phyloP scores from a whole-genome alignment of 2,113 vertebrate species.

The Microcebus ravelobensis region DNA sequence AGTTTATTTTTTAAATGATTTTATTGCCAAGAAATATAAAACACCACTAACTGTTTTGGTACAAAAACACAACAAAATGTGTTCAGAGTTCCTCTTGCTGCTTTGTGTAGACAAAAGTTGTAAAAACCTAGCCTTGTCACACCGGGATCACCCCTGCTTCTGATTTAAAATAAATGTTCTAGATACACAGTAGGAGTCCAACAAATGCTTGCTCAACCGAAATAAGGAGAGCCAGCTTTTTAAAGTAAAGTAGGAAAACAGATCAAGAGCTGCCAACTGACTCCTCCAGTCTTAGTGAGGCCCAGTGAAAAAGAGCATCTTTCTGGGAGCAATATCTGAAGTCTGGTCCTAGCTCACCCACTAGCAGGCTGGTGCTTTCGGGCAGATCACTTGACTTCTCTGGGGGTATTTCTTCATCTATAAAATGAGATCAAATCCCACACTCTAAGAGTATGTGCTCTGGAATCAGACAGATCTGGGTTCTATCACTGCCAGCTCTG shows the following conservation, averaged over 20 bases:
- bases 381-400: not conserved
- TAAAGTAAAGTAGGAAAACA: not conserved
- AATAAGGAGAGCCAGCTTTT: not conserved
- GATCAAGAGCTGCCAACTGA: not conserved
- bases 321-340: not conserved
- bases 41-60: not conserved
- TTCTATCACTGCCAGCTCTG: not conserved
- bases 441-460: not conserved
- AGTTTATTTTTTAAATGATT: slow-evolving; percentile 24
- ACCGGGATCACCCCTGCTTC: not conserved
- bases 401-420: not conserved
- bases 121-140: not conserved
- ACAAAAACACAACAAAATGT: not conserved
- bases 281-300: not conserved
- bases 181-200: not conserved
- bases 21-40: slow-evolving; percentile 42
- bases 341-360: not conserved
- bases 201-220: not conserved
- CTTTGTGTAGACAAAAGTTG: not conserved
- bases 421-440: not conserved
- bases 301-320: not conserved
- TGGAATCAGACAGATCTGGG: not conserved
- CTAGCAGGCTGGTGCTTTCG: not conserved
- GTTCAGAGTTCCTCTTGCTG: not conserved
- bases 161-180: slow-evolving; percentile 15